Percentiles rank a stretch among this genome's conserved stretches.
These are phyloP conservation scores for Carassius carassius DNA, from an alignment of 2,113 vertebrate genomes.

Conservation along the genomic window DNA sequence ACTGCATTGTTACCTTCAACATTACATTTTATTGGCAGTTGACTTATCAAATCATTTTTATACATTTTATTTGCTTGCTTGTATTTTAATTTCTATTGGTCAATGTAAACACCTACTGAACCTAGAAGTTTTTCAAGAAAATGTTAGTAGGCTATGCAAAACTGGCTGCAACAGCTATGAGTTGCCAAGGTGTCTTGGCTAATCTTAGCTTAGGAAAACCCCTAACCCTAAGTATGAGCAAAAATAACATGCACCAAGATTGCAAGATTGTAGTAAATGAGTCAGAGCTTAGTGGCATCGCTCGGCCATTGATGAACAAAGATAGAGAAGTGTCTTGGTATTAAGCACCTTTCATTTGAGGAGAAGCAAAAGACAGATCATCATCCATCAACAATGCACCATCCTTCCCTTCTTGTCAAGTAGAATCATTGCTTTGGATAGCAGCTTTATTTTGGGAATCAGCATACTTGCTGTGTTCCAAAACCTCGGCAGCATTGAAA, in stretches of 20 bases:
- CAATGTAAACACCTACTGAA: not conserved
- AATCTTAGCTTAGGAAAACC: not conserved
- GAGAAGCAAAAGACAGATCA: not conserved
- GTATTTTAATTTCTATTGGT: not conserved
- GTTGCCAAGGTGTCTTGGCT: not conserved
- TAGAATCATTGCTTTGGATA: conserved; percentile 1
- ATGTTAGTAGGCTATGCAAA: not conserved
- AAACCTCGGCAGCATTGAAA: not conserved
- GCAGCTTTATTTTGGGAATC: conserved; percentile 8
- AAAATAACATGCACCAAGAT: not conserved
- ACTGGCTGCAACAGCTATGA: not conserved
- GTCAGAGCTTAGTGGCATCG: not conserved
- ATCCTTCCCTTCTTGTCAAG: not conserved
- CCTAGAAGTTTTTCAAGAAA: not conserved
- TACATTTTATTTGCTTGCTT: not conserved
- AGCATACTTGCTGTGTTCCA: not conserved
- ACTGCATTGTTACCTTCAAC: not conserved
- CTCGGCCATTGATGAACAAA: not conserved
- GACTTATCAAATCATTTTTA: not conserved
- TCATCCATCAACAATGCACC: not conserved
- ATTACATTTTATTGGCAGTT: not conserved
- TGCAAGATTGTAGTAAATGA: not conserved
- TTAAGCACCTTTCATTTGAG: not conserved
- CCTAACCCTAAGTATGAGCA: not conserved
- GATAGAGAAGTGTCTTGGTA: not conserved